Conservation (phyloP, 1,140 invertebrate species). For the Gryllus bimaculatus region DNA sequence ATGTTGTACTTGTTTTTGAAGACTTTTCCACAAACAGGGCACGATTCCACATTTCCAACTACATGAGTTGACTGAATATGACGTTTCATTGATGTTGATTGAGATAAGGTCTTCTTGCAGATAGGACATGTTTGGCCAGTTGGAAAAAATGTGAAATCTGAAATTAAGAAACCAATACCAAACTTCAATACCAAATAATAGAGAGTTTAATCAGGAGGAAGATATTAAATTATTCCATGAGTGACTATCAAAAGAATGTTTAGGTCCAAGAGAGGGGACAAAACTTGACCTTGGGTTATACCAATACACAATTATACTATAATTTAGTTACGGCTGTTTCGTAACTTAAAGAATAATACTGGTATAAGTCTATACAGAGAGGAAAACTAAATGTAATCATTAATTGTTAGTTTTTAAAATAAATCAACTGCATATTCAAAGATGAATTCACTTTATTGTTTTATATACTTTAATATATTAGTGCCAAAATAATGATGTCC, state of each 20-base stretch:
- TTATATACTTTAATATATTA: no score
- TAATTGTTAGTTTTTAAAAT: neutral
- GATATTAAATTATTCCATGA: no score
- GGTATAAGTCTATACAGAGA: neutral
- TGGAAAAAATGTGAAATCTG: neutral
- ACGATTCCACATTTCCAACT: slow-evolving; percentile 21
- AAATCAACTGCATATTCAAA: neutral
- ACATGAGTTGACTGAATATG: slow-evolving; percentile 17
- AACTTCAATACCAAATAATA: no score
- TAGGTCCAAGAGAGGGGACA: no score
- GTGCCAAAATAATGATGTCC: no score
- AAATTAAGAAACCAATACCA: neutral
- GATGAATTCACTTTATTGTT: neutral
- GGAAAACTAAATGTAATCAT: neutral
- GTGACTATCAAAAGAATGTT: no score
- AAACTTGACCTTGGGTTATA: no score
- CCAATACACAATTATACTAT: no score
- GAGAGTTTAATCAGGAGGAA: no score
- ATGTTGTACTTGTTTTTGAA: slow-evolving; percentile 32
- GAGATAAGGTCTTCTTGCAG: slow-evolving; percentile 14
- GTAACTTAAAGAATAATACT: no score
- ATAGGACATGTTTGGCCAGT: slow-evolving; percentile 9
- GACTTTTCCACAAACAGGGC: slow-evolving; percentile 29
- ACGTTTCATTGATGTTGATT: slow-evolving; percentile 18
- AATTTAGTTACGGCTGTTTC: no score